A percentile compares a stretch with the other conserved stretches of the same genome.
Conservation (phyloP, 2,113 vertebrate genomes). For the Vulpes lagopus region DNA sequence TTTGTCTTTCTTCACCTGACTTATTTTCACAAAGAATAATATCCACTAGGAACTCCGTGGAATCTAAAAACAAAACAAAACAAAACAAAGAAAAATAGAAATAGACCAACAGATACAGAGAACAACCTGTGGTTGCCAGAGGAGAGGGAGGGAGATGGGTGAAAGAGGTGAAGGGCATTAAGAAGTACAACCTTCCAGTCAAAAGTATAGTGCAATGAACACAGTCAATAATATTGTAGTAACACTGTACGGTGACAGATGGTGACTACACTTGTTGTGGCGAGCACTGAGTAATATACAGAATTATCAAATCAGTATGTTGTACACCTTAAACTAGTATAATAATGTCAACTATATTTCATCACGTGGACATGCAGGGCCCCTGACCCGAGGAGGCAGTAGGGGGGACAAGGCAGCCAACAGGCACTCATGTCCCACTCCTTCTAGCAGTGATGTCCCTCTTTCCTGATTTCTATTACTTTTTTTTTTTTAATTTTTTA, state of each 20-base stretch:
- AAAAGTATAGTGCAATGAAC: not conserved
- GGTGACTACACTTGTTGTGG: not conserved
- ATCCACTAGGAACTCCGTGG: not conserved
- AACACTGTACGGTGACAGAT: not conserved
- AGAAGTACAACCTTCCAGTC: not conserved
- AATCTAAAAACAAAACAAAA: not conserved
- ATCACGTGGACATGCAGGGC: fast-evolving
- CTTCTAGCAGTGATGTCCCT: not conserved
- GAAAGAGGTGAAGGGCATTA: not conserved
- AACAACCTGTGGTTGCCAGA: not conserved
- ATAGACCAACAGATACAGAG: not conserved
- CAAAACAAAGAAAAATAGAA: not conserved
- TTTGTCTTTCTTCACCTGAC: not conserved
- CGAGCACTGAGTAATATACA: not conserved
- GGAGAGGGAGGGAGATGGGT: not conserved
- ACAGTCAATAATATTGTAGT: not conserved
- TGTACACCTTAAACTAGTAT: not conserved
- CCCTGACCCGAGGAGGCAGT: fast-evolving
- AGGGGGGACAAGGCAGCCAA: not conserved
- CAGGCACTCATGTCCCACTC: too few relatives aligned
- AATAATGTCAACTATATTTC: not conserved
- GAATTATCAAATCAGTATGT: not conserved
- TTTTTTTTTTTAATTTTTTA: too few relatives aligned
- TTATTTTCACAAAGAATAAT: not conserved
- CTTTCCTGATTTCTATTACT: not conserved